Conservation (phyloP, 2,797 vertebrate species). For the Taenioides sp. region DNA sequence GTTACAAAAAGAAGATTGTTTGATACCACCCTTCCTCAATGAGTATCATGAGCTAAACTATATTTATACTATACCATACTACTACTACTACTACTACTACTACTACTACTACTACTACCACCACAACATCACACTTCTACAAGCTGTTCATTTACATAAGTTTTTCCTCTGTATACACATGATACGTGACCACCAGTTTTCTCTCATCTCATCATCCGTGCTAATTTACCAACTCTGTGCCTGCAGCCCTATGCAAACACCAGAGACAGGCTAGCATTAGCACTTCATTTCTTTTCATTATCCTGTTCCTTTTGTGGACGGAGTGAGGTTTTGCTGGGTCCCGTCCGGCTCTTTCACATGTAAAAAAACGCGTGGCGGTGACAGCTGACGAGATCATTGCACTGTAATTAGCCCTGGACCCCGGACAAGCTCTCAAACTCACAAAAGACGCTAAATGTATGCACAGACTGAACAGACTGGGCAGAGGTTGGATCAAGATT, state of each 20-base stretch:
- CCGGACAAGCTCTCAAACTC: conserved; percentile 36
- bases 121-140: no score
- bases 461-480: not conserved
- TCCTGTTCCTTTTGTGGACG: conserved; percentile 34
- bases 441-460: conserved; percentile 11
- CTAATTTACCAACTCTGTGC: not conserved
- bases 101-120: no score
- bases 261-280: conserved; percentile 48
- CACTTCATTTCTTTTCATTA: conserved; percentile 24
- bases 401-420: conserved; percentile 64
- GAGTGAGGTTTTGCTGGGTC: conserved; percentile 61
- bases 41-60: no score
- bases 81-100: no score
- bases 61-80: no score
- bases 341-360: conserved; percentile 86
- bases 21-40: no score
- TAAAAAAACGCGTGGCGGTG: conserved; percentile 80
- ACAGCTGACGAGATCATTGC: conserved; percentile 79
- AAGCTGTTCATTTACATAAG: not conserved
- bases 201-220: not conserved
- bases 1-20: no score
- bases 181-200: not conserved
- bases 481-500: not conserved
- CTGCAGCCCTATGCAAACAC: conserved; percentile 1
- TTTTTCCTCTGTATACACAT: not conserved